Evolutionary conservation across 2,888 invertebrate species (phyloP), one percentile per base, ranked within the genome.

Genomic region (Catotricha subobsoleta): DNA sequence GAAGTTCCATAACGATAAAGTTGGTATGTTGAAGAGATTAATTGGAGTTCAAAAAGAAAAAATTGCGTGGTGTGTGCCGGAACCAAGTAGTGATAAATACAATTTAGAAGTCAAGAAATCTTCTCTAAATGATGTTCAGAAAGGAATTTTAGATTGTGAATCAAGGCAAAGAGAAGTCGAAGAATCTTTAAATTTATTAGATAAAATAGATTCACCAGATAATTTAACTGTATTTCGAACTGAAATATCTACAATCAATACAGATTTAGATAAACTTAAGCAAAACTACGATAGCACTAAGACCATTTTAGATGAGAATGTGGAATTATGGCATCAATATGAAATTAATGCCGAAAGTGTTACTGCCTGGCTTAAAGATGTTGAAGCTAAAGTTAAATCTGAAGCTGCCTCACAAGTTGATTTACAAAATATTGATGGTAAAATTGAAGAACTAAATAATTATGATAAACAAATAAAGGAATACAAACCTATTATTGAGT

Each of bases 41-140:
- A 71, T 92, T 9, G 69, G 74, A 39, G 77, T 81, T 2, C 76
- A 83, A 48, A 79, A 80, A 46, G 92, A 94, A 54, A 92, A 92
- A 60, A 76, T 88, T 1, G 69, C 76, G 12, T 92, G 92, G 90
- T 94, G 92, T 57, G 72, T 79, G 52, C 86, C 88, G 1, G 91
- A 92, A 54, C 72, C 80, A 2, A 76, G 79, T 25, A 88, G 86
- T 53, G 92, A 94, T 54, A 80, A 80, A 57, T 92, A 91, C 57
- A 90, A 88, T 55, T 68, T 92, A 21, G 88, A 92, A 66, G 86
- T 90, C 0, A 94, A 94, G 63, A 71, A 80, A 51, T 76, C 81
- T 2, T 80, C 86, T 1, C 58, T 91, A 27, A 66, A 67, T 43
- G 87, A 88, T 46, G 78, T 86, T 2, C 74, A 78, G 56, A 69